phyloP scores from a whole-genome alignment of 2,888 invertebrate genomes.

The Nomada hirtipes region DNA sequence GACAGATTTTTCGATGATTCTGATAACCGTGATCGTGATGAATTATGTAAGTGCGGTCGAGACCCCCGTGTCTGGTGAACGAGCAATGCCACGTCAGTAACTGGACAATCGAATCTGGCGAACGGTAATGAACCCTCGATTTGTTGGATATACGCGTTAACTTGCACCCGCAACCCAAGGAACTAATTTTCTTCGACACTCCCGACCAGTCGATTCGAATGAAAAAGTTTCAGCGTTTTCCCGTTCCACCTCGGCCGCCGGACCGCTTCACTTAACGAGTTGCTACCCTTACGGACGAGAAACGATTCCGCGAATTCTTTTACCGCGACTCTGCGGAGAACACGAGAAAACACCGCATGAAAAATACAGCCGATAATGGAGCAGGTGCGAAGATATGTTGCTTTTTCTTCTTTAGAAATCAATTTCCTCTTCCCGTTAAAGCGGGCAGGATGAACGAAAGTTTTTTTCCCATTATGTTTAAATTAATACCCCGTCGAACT shows the following conservation, averaged over 20 bases:
- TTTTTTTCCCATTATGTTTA: too few species aligned
- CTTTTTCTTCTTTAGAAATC: background rate
- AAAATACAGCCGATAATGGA: background rate
- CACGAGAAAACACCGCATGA: background rate
- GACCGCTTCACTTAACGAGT: slow-evolving; percentile 7
- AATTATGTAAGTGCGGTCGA: slow-evolving; percentile 1
- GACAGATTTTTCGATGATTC: slow-evolving; percentile 19
- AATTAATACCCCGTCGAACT: too few species aligned
- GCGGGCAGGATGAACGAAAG: too few species aligned
- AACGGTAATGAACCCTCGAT: too few species aligned
- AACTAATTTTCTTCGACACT: too few species aligned
- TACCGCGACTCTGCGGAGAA: background rate
- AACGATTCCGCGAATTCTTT: background rate
- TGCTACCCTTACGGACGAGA: background rate
- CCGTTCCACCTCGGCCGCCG: background rate
- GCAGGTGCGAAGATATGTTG: background rate
- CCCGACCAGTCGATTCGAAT: background rate
- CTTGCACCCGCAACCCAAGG: too few species aligned
- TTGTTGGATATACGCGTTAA: too few species aligned
- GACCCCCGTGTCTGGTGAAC: background rate
- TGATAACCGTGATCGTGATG: background rate
- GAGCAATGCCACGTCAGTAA: background rate
- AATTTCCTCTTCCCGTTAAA: too few species aligned
- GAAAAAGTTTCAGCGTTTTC: background rate
- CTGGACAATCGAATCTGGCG: too few species aligned